These are phyloP conservation scores for Spea bombifrons DNA, from an alignment of 2,113 vertebrate species.

Conservation along the genomic window DNA sequence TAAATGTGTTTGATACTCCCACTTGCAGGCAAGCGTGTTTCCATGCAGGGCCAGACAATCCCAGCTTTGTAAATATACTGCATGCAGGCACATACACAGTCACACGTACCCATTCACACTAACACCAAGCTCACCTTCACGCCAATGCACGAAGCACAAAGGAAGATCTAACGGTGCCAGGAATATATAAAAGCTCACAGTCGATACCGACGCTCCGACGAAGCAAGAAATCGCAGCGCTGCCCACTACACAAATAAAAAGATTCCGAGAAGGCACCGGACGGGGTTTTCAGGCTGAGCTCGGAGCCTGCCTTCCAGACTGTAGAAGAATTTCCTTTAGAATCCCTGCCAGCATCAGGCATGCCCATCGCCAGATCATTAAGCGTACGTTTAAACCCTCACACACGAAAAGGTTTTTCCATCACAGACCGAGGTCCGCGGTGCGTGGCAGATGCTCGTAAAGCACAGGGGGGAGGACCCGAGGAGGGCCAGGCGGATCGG, in stretches of 20 bases:
- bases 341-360: conserved; percentile 31
- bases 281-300: conserved; percentile 13
- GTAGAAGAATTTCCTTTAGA: conserved; percentile 41
- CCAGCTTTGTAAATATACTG: not conserved
- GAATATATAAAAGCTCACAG: not conserved
- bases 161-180: not conserved
- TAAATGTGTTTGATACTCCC: not conserved
- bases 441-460: conserved; percentile 52
- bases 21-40: not conserved
- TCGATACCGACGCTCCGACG: not conserved
- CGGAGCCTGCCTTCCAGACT: conserved; percentile 2
- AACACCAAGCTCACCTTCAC: conserved; percentile 14
- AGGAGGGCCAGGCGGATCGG: conserved; percentile 47
- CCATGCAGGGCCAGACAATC: not conserved
- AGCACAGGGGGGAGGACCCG: conserved; percentile 55
- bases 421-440: conserved; percentile 37
- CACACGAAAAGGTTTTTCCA: conserved; percentile 11
- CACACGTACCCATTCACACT: not conserved
- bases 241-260: not conserved
- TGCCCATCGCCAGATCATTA: conserved; percentile 23
- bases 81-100: not conserved
- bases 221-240: not conserved
- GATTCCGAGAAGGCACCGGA: conserved; percentile 23
- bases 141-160: not conserved
- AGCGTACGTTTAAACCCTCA: not conserved